Evolutionary conservation across 2,797 vertebrate species (phyloP).

Genomic region (Nyctalus aviator): DNA sequence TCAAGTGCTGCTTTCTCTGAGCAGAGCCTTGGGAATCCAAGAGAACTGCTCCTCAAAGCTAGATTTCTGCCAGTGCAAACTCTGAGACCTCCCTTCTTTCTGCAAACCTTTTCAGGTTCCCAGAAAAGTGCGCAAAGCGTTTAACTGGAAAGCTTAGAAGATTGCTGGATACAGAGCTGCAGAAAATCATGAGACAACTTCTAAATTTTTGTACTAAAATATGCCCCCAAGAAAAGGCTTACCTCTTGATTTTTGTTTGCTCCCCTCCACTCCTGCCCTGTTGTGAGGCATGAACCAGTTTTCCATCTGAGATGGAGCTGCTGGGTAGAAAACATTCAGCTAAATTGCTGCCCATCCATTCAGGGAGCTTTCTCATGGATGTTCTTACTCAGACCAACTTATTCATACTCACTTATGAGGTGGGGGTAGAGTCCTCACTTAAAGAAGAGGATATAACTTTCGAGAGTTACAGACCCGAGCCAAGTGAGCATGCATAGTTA

Average conservation of each 20-base stretch:
- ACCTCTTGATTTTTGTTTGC: not conserved
- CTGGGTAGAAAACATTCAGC: not conserved
- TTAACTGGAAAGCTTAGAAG: not conserved
- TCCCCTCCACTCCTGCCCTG: fast-evolving
- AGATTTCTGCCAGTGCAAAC: not conserved
- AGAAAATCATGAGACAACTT: not conserved
- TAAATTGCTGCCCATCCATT: not conserved
- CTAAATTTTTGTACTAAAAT: not conserved
- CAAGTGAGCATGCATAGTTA: not conserved
- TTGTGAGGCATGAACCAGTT: not conserved
- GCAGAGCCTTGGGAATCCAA: not conserved
- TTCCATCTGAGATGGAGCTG: not conserved
- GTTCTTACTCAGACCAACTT: not conserved
- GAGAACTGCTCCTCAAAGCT: not conserved
- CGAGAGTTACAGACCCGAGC: not conserved
- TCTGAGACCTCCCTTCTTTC: not conserved
- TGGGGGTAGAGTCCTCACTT: not conserved
- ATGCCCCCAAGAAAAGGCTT: not conserved
- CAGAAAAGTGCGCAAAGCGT: not conserved
- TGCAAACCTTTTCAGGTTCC: not conserved
- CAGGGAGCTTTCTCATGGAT: too few species aligned
- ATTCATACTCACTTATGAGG: not conserved
- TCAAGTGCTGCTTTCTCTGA: not conserved
- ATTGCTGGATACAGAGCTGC: not conserved
- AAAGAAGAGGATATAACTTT: not conserved